Evolutionary conservation across 1,140 invertebrate genomes (phyloP), one percentile per base, ranked within the genome.

Genomic region (Drosophila chauvacae): DNA sequence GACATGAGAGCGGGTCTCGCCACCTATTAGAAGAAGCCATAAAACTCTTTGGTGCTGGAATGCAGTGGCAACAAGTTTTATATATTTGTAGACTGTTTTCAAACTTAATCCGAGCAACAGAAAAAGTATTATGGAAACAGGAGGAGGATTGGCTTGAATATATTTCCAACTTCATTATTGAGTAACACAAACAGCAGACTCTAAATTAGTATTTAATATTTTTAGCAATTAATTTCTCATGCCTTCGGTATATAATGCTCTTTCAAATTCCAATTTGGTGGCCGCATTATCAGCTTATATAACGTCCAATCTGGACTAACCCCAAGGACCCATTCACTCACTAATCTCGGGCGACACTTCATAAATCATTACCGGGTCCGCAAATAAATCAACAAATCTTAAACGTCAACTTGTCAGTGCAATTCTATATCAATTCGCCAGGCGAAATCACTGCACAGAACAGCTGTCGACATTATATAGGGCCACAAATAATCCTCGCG

Each of bases 271-370:
- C 39, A 16, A 23, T 55, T 65, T 23, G 26, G 48, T 48, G 47
- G 9, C 30, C 57, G 56, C 35, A 42, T 77, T 61, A 77, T 77
- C 74, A 69, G 50, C 35, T 50, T 77, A 60, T 41, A 56, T 51
- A 64, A 64, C 37, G 37, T 11, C n/a, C 41, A 20, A 55, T 42
- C 47, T 33, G 26, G 18, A 16, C 73, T 76, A 76, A 66, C 60
- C 70, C 60, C 45, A 53, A 41, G 41, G 72, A 74, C 70, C 61
- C 58, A 80, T 69, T 64, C 83, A 51, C 42, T 42, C 53, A 80
- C 71, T 86, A 83, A 86, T 86, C 84, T 88, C 65, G n/a, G 50
- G 48, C 62, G 76, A 82, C 83, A 86, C 84, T 81, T 83, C 66
- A 88, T 88, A 83, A 86, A 86, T 86, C 83, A 77, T 39, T 11